These are phyloP conservation scores for Coreoperca whiteheadi DNA, from an alignment of 2,113 vertebrate genomes.

Conservation along the genomic window DNA sequence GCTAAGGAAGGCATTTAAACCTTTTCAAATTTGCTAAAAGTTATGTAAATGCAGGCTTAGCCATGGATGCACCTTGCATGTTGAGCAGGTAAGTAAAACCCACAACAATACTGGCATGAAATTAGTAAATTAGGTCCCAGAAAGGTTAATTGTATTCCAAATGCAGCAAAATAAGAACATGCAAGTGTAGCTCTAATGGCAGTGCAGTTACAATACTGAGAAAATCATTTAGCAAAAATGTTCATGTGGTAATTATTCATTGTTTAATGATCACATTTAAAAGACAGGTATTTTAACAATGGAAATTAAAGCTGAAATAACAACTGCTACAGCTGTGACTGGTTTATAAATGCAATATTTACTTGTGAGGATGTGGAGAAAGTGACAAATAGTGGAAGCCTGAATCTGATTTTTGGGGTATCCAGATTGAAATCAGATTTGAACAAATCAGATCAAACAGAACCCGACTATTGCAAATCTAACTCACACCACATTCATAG, in stretches of 20 bases:
- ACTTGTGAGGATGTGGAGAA: neutral
- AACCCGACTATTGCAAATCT: neutral
- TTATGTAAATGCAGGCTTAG: constrained; percentile 24
- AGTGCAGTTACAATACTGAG: neutral
- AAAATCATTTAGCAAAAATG: neutral
- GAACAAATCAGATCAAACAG: neutral
- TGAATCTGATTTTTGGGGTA: neutral
- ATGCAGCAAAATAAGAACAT: constrained; percentile 18
- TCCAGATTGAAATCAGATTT: neutral
- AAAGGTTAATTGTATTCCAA: constrained; percentile 43
- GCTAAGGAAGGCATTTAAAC: neutral
- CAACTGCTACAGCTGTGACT: neutral
- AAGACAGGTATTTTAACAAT: constrained; percentile 9
- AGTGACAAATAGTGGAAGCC: neutral
- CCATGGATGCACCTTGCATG: constrained; percentile 19
- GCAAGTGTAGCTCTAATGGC: constrained; percentile 1
- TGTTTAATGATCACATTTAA: constrained; percentile 31
- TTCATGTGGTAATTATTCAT: constrained; percentile 26
- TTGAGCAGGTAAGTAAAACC: constrained; percentile 18
- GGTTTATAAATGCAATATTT: neutral
- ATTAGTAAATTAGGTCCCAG: constrained; percentile 23
- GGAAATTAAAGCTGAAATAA: neutral
- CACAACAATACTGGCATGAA: constrained; percentile 30
- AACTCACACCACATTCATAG: neutral
- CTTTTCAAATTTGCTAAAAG: constrained; percentile 6